Conservation (phyloP, 2,113 vertebrate species). For the Microcebus murinus region DNA sequence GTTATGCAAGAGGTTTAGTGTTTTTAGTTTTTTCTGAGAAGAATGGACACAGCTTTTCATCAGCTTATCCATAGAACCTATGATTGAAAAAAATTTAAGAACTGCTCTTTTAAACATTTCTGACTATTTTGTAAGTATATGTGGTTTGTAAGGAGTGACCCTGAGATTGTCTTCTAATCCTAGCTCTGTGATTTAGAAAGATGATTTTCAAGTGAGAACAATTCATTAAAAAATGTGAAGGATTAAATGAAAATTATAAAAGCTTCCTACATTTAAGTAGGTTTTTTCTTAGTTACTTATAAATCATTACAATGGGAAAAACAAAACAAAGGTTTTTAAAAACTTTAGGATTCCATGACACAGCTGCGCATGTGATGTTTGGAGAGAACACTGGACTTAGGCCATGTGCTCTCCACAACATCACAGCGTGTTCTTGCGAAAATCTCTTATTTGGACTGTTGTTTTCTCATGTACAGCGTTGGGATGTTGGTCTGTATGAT, state of each 20-base stretch:
- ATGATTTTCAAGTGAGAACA: conserved; percentile 13
- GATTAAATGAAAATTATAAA: neutral
- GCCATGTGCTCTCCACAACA: neutral
- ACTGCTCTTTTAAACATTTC: neutral
- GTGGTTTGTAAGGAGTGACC: neutral
- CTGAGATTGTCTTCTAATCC: conserved; percentile 10
- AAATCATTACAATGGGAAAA: neutral
- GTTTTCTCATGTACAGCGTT: neutral
- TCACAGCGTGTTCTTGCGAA: conserved; percentile 3
- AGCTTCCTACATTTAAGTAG: neutral
- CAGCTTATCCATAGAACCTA: neutral
- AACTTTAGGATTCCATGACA: neutral
- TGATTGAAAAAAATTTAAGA: neutral
- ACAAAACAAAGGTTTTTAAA: neutral
- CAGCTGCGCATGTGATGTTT: neutral
- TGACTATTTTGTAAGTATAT: neutral
- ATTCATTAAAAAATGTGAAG: neutral
- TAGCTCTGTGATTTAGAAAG: neutral
- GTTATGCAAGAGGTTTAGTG: neutral
- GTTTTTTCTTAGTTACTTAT: conserved; percentile 10
- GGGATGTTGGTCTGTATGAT: neutral
- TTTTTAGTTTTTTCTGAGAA: conserved; percentile 13
- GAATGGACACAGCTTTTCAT: neutral
- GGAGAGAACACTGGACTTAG: neutral
- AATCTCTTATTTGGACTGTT: neutral